Percentiles rank a stretch among this genome's conserved stretches.
Evolutionary conservation across 2,113 vertebrate species (phyloP).

Genomic region (Nematolebias whitei): DNA sequence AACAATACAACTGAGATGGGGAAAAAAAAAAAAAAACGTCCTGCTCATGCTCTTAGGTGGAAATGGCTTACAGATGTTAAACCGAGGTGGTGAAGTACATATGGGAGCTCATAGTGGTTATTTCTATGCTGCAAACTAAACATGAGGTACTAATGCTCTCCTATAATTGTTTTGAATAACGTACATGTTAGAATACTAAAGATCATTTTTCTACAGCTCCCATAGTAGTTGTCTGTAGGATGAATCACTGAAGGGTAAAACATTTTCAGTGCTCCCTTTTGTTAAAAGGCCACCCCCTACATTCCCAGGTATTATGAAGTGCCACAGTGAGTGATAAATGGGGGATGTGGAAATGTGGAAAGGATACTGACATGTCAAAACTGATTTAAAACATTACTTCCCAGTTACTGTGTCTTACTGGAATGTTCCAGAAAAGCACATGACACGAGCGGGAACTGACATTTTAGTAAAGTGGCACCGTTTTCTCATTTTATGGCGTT

Average conservation of each 20-base stretch:
- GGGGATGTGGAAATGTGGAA: constrained; percentile 47
- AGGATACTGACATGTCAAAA: constrained; percentile 68
- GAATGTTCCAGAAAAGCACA: constrained; percentile 62
- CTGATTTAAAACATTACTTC: constrained; percentile 67
- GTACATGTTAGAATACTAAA: constrained; percentile 3
- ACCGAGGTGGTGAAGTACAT: constrained; percentile 46
- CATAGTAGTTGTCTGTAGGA: neutral
- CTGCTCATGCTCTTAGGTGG: constrained; percentile 62
- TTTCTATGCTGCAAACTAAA: constrained; percentile 37
- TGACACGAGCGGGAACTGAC: constrained; percentile 26
- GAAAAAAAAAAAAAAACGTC: constrained; percentile 61
- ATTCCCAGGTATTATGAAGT: constrained; percentile 59
- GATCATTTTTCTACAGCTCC: neutral
- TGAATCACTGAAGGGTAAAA: constrained; percentile 20
- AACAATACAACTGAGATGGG: constrained; percentile 70
- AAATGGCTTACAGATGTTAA: constrained; percentile 75
- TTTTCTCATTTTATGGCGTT: constrained; percentile 38
- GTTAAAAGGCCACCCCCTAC: constrained; percentile 35
- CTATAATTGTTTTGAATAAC: constrained; percentile 18
- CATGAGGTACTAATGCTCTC: constrained; percentile 10
- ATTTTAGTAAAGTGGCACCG: constrained; percentile 13
- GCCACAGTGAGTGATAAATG: constrained; percentile 65
- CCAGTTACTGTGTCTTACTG: constrained; percentile 55
- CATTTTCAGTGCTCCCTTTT: constrained; percentile 20
- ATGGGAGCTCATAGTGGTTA: constrained; percentile 8